Conservation (phyloP, 1,140 invertebrate genomes). For the Drosophila punjabiensis region DNA sequence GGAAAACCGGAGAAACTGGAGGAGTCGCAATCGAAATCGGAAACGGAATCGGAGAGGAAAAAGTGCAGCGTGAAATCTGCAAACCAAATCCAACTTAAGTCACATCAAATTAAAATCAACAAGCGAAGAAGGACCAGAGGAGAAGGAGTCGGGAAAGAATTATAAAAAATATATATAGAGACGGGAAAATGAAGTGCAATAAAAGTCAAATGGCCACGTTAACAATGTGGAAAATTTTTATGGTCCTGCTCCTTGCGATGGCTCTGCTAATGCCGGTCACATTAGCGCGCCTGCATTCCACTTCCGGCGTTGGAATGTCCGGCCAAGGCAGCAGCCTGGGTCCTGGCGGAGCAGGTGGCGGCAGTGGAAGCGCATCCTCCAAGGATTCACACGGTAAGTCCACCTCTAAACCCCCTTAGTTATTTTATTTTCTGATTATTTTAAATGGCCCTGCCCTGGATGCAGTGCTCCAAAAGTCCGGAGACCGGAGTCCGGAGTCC, state of each 20-base stretch:
- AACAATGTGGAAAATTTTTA: constrained; percentile 85
- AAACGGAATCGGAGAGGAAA: constrained; percentile 32
- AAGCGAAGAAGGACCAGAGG: constrained; percentile 54
- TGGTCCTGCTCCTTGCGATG: constrained; percentile 67
- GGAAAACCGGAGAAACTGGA: constrained; percentile 32
- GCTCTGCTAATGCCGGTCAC: constrained; percentile 75
- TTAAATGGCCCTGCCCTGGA: constrained; percentile 57
- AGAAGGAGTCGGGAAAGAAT: constrained; percentile 47
- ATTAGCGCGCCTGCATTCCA: constrained; percentile 83
- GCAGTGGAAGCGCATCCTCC: constrained; percentile 42
- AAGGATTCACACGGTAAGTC: constrained; percentile 84
- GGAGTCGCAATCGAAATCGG: constrained; percentile 17
- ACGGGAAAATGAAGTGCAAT: constrained; percentile 79
- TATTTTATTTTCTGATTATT: constrained; percentile 70
- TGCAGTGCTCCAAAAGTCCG: not conserved
- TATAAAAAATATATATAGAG: constrained; percentile 50
- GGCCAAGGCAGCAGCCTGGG: constrained; percentile 47
- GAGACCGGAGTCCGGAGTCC: not conserved
- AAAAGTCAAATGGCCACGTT: constrained; percentile 85
- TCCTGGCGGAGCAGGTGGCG: constrained; percentile 40
- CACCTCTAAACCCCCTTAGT: constrained; percentile 24
- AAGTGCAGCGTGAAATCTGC: constrained; percentile 70
- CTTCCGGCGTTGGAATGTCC: constrained; percentile 55
- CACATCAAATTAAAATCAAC: constrained; percentile 84
- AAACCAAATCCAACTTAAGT: constrained; percentile 84